Conservation (phyloP, 1,140 invertebrate species). For the Andricus grossulariae region DNA sequence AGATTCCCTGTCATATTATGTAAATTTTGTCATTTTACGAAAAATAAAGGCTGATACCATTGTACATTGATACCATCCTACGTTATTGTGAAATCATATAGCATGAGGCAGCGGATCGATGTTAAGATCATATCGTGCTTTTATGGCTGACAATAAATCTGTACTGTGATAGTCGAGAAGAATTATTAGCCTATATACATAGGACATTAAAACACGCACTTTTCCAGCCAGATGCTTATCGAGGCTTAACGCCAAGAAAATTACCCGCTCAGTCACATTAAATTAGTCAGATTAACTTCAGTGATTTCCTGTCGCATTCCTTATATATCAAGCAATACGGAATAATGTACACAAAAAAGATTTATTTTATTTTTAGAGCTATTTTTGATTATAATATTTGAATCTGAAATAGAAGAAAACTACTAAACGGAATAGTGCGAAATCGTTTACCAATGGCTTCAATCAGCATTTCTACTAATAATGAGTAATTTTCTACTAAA, state of each 20-base stretch:
- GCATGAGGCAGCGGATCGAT: neutral
- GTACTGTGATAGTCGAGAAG: neutral
- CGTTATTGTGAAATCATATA: neutral
- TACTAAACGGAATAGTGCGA: no score
- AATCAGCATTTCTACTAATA: no score
- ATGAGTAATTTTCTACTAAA: no score
- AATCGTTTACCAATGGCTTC: no score
- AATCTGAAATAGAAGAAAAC: no score
- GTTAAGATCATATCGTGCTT: neutral
- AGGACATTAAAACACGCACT: neutral
- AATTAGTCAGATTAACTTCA: conserved; percentile 4
- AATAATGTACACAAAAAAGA: no score
- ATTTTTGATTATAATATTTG: no score
- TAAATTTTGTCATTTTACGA: no score
- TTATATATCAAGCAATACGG: neutral
- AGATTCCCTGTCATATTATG: no score
- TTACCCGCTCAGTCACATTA: neutral
- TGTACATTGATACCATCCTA: neutral
- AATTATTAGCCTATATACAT: conserved; percentile 7
- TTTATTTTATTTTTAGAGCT: no score
- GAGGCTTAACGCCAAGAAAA: neutral
- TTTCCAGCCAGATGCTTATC: neutral
- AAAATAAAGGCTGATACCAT: no score
- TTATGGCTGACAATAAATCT: conserved; percentile 10
- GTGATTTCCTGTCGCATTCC: neutral